Conservation (phyloP, 2,797 vertebrate species). For the Tapera naevia region DNA sequence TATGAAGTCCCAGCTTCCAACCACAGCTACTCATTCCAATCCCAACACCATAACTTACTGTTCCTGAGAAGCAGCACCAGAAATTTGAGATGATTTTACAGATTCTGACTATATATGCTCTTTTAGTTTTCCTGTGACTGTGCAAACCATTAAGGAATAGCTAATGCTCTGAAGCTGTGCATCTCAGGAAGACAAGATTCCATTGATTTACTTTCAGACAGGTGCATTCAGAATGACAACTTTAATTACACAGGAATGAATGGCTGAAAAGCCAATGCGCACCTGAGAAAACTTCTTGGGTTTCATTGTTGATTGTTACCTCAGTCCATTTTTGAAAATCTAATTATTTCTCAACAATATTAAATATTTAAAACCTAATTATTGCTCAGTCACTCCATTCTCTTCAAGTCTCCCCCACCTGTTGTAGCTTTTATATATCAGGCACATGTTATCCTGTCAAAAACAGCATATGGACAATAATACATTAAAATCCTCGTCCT, state of each 20-base stretch:
- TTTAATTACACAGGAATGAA: slow-evolving; percentile 15
- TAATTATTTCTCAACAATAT: slow-evolving; percentile 37
- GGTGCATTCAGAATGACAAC: neutral
- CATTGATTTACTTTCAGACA: neutral
- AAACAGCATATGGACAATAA: slow-evolving; percentile 10
- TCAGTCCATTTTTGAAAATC: neutral
- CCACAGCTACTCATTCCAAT: neutral
- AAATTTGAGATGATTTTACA: neutral
- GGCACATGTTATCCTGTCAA: neutral
- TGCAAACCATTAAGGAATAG: neutral
- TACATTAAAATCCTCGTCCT: slow-evolving; percentile 37
- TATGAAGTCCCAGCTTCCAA: neutral
- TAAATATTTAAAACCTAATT: slow-evolving; percentile 47
- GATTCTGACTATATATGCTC: neutral
- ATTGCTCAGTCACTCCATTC: neutral
- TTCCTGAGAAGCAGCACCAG: neutral
- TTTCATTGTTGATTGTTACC: neutral
- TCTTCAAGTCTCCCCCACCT: neutral
- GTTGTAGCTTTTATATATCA: neutral
- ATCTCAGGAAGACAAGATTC: neutral
- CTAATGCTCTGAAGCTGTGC: neutral
- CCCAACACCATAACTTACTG: neutral
- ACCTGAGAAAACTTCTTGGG: neutral
- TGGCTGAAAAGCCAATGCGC: neutral
- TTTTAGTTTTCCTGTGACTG: neutral